Evolutionary conservation across 2,113 vertebrate genomes (phyloP).

Genomic region (Macquaria australasica): DNA sequence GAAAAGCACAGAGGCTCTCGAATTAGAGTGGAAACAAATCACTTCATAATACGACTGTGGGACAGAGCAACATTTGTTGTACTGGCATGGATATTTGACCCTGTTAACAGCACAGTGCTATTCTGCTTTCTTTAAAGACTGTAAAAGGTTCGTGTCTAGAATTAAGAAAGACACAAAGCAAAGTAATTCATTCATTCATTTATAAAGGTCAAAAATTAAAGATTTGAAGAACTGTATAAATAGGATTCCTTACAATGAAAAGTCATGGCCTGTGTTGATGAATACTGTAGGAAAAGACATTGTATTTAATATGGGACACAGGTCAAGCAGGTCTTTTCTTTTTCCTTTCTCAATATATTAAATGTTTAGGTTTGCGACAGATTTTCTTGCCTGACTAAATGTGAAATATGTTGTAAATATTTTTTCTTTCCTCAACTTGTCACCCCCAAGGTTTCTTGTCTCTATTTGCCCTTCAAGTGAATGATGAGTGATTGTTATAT

Average conservation of each 20-base stretch:
- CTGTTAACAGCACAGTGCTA: neutral
- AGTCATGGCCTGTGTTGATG: no score
- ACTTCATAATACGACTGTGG: constrained; percentile 12
- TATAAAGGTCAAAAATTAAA: neutral
- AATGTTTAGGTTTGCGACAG: neutral
- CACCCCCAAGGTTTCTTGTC: neutral
- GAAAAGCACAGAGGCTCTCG: constrained; percentile 37
- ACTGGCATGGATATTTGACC: constrained; percentile 13
- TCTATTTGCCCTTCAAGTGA: neutral
- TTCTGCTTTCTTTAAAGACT: neutral
- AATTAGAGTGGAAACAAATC: constrained; percentile 49
- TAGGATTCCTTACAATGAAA: neutral
- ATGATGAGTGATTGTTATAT: neutral
- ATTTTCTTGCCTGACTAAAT: neutral
- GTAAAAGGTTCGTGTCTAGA: neutral
- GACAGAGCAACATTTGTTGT: constrained; percentile 10
- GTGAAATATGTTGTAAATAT: neutral
- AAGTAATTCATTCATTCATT: neutral
- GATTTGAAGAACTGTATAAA: neutral
- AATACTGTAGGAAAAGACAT: neutral
- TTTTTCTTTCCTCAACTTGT: neutral
- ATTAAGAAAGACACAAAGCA: neutral
- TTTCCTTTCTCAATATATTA: neutral
- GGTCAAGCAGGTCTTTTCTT: neutral
- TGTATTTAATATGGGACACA: neutral